Conservation (phyloP, 2,888 invertebrate genomes). For the Asteroscopus sphinx region DNA sequence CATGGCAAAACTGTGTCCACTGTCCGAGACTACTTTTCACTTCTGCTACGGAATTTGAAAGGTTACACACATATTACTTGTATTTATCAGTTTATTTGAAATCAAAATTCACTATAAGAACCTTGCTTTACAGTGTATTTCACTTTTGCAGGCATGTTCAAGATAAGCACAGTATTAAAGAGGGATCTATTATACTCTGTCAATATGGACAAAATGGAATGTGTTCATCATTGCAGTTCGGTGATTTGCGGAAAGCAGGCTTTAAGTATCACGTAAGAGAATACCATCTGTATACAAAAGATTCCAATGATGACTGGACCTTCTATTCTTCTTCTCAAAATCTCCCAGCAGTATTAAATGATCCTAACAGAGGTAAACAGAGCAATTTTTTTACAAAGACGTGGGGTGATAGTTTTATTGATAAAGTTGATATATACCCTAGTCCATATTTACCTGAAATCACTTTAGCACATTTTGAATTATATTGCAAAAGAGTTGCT, state of each 20-base stretch:
- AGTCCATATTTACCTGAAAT: constrained; percentile 96
- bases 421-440: constrained; percentile 93
- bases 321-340: constrained; percentile 97
- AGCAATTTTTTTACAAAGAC: constrained; percentile 98
- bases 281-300: constrained; percentile 87
- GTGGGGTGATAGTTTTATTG: constrained; percentile 99
- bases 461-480: constrained; percentile 95
- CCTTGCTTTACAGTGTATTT: constrained; percentile 20
- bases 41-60: constrained; percentile 90
- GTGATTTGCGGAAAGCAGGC: constrained; percentile 96
- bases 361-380: constrained; percentile 97
- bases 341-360: constrained; percentile 98
- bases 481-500: constrained; percentile 94
- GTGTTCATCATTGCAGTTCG: constrained; percentile 96
- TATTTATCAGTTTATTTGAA: constrained; percentile 12
- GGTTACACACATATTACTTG: constrained; percentile 74
- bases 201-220: constrained; percentile 96
- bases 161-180: constrained; percentile 94
- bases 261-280: constrained; percentile 96
- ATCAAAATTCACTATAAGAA: background rate
- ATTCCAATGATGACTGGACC: constrained; percentile 92
- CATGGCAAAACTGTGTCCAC: constrained; percentile 91
- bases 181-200: constrained; percentile 96
- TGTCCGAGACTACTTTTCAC: constrained; percentile 90
- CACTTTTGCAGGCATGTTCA: constrained; percentile 92